Conservation (phyloP, 2,797 vertebrate genomes). For the Odontamblyopus lacepedii region DNA sequence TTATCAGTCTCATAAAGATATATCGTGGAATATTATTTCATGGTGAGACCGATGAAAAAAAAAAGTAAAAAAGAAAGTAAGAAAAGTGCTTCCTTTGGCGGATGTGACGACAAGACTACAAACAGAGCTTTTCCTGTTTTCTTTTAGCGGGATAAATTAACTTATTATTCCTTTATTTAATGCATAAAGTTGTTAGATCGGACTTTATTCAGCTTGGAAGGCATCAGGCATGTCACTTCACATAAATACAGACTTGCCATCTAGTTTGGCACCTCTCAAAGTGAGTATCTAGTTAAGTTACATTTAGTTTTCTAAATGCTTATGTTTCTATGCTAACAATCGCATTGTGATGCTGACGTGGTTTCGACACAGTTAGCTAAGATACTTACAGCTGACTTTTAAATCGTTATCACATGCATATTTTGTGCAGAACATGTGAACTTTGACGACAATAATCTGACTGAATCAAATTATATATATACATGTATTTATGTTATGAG, state of each 20-base stretch:
- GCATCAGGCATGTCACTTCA: slow-evolving; percentile 49
- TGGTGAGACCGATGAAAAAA: not conserved
- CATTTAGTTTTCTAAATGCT: not conserved
- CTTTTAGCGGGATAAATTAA: slow-evolving; percentile 55
- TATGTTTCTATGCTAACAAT: slow-evolving; percentile 2
- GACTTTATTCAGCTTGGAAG: fast-evolving
- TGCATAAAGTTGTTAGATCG: not conserved
- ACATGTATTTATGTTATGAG: not conserved
- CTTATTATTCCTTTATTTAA: not conserved
- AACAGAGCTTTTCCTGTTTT: not conserved
- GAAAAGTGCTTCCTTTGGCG: not conserved
- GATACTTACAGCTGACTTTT: not conserved
- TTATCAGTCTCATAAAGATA: not conserved
- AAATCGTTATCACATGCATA: not conserved
- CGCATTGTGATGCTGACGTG: not conserved
- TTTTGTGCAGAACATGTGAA: not conserved
- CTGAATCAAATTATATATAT: not conserved
- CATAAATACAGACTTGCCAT: slow-evolving; percentile 55
- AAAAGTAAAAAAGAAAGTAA: not conserved
- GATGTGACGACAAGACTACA: slow-evolving; percentile 53
- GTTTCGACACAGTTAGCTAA: too few species aligned
- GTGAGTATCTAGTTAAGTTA: slow-evolving; percentile 55
- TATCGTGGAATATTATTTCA: not conserved
- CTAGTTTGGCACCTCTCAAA: slow-evolving; percentile 65
- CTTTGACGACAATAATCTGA: not conserved